phyloP scores from a whole-genome alignment of 2,797 vertebrate genomes.

The Acomys russatus region DNA sequence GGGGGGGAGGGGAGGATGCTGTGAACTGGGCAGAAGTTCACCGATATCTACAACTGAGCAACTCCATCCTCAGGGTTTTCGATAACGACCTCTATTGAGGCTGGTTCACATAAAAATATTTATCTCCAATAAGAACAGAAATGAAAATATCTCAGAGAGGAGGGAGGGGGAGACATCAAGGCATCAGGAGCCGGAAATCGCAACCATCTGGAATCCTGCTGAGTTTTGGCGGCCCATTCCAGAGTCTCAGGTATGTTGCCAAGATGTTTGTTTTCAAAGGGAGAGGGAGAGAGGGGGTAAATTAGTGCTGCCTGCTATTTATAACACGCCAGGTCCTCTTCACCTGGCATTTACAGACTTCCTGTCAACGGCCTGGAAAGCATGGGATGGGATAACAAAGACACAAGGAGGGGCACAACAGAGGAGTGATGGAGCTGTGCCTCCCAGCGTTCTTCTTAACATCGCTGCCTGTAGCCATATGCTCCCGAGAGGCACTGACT shows the following conservation, averaged over 20 bases:
- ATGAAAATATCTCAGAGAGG: slow-evolving; percentile 80
- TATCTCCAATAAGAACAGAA: slow-evolving; percentile 71
- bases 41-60: neutral
- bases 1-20: neutral
- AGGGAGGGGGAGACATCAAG: slow-evolving; percentile 74
- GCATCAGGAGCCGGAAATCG: slow-evolving; percentile 82
- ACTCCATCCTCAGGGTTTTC: slow-evolving; percentile 11
- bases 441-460: slow-evolving; percentile 72
- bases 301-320: slow-evolving; percentile 65
- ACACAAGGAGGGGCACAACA: slow-evolving; percentile 39
- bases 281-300: neutral
- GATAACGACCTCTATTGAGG: slow-evolving; percentile 49
- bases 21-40: neutral
- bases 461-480: slow-evolving; percentile 76
- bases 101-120: slow-evolving; percentile 80
- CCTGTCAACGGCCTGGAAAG: slow-evolving; percentile 69
- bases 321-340: slow-evolving; percentile 56
- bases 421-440: slow-evolving; percentile 65
- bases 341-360: slow-evolving; percentile 63
- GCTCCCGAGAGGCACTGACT: slow-evolving; percentile 77
- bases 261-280: slow-evolving; percentile 76
- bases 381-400: slow-evolving; percentile 52
- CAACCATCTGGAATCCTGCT: slow-evolving; percentile 84
- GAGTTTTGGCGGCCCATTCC: slow-evolving; percentile 78
- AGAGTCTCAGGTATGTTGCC: slow-evolving; percentile 82